Evolutionary conservation across 2,113 vertebrate genomes (phyloP).

Genomic region (Tiliqua scincoides): DNA sequence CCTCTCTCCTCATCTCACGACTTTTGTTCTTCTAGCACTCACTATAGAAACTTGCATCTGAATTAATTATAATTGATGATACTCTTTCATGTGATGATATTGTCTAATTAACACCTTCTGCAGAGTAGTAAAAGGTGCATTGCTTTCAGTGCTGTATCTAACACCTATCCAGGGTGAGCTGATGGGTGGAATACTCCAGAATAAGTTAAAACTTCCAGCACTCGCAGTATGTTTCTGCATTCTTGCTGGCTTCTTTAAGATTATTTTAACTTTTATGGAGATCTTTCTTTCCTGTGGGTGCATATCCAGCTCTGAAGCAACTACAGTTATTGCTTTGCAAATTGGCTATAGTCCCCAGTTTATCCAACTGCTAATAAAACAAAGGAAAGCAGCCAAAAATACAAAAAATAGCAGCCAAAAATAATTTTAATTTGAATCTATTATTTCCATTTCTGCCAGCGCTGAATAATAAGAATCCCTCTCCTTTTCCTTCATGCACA

Average conservation of each 20-base stretch:
- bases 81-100: background rate
- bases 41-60: background rate
- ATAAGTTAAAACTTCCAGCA: background rate
- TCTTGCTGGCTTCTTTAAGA: rapidly evolving
- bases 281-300: background rate
- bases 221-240: background rate
- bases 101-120: background rate
- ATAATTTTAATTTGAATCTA: background rate
- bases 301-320: background rate
- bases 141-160: background rate
- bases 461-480: background rate
- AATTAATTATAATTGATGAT: background rate
- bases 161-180: background rate
- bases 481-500: background rate
- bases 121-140: background rate
- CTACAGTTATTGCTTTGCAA: background rate
- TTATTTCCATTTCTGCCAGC: background rate
- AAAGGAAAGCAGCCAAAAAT: background rate
- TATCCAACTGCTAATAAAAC: background rate
- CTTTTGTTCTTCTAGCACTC: rapidly evolving
- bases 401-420: background rate
- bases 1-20: background rate
- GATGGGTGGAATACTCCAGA: background rate
- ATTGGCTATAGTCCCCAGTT: background rate
- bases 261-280: background rate